These are phyloP conservation scores for Drosophila ustulata DNA, from an alignment of 2,888 invertebrate species.

Conservation along the genomic window DNA sequence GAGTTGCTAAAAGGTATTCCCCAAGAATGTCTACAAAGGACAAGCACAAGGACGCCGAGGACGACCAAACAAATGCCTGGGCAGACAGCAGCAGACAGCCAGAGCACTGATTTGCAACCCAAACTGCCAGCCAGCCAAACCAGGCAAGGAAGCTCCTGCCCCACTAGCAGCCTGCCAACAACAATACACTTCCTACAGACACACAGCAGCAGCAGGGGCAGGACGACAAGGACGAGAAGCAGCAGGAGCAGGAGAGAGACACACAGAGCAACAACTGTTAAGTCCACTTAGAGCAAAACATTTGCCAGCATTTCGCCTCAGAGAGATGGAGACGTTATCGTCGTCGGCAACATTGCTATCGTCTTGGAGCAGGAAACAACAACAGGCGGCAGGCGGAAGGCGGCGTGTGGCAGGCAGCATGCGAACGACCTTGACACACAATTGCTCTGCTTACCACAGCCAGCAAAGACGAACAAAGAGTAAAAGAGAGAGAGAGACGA, in stretches of 20 bases:
- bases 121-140: background rate
- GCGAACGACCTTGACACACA: constrained; percentile 73
- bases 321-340: constrained; percentile 72
- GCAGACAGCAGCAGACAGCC: constrained; percentile 36
- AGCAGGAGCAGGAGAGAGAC: background rate
- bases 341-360: constrained; percentile 67
- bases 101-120: constrained; percentile 45
- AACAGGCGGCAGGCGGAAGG: constrained; percentile 21
- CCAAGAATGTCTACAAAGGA: constrained; percentile 71
- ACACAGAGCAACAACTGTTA: constrained; percentile 38
- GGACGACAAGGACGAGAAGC: background rate
- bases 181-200: constrained; percentile 61
- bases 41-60: constrained; percentile 33
- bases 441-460: constrained; percentile 40
- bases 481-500: background rate
- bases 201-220: constrained; percentile 7
- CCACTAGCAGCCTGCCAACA: constrained; percentile 23
- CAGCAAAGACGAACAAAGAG: background rate
- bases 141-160: constrained; percentile 11
- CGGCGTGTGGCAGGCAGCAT: constrained; percentile 33
- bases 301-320: constrained; percentile 35
- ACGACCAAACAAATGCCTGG: constrained; percentile 38
- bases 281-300: constrained; percentile 55
- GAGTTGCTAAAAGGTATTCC: constrained; percentile 76
- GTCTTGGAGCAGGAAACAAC: constrained; percentile 77